phyloP scores from a whole-genome alignment of 2,113 vertebrate species.

The Hylia prasina region DNA sequence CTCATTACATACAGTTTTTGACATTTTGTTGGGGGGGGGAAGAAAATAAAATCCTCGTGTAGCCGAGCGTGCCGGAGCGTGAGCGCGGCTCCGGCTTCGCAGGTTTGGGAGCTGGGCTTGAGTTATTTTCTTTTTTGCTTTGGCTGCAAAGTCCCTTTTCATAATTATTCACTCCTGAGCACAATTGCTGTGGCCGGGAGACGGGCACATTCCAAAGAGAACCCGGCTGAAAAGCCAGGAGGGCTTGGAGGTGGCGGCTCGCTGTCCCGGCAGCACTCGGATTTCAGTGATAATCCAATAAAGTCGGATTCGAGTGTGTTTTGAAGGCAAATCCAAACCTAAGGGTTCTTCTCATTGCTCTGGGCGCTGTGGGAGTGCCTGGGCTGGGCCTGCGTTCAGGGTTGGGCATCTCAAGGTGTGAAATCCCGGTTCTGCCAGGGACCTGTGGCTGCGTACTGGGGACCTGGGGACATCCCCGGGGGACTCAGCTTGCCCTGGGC shows the following conservation, averaged over 20 bases:
- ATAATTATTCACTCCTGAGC: neutral
- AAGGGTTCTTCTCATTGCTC: neutral
- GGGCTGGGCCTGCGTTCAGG: neutral
- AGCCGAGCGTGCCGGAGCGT: neutral
- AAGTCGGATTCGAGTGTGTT: neutral
- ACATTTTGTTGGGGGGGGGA: neutral
- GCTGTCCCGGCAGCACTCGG: accelerated
- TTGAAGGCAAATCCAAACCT: neutral
- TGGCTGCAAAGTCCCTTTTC: neutral
- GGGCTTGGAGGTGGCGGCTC: neutral
- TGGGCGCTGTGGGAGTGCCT: neutral
- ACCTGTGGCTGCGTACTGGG: accelerated
- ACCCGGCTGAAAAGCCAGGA: neutral
- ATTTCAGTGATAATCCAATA: neutral
- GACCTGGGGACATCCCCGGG: accelerated
- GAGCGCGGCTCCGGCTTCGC: accelerated
- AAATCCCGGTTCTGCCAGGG: neutral
- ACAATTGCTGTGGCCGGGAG: neutral
- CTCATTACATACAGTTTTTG: conserved; percentile 52
- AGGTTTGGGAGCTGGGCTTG: neutral
- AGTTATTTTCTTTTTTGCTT: neutral
- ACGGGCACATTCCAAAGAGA: neutral
- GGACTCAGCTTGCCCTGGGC: neutral
- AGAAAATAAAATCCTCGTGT: neutral
- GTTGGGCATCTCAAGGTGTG: neutral